Evolutionary conservation across 2,888 invertebrate genomes (phyloP), one percentile per base, ranked within the genome.

Genomic region (Lithosia quadra): DNA sequence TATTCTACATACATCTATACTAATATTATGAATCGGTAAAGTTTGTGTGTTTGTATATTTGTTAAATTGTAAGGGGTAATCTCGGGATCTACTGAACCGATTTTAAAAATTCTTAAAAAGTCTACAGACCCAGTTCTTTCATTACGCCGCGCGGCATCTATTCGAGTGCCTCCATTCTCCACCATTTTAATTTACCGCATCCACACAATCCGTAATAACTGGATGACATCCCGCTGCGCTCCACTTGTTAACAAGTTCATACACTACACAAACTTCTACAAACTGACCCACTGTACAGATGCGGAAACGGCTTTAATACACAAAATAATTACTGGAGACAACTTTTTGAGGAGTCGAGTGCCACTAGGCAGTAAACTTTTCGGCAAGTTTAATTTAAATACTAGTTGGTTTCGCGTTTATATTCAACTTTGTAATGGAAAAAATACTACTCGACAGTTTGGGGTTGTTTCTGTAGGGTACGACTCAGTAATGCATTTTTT

Each of bases 261-360:
- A 74, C 80, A 77, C 77, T 80, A 78, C 73, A 81, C 72, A 80
- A 81, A 56, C 81, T 75, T 80, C 66, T 59, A 67, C 72, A 66
- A 63, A 80, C 81, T 88, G 87, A 87, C 88, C 87, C 82, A 85
- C 79, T 84, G 69, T 66, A 82, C 81, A 79, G 76, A 73, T 73
- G 71, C 77, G 76, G 74, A 81, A 73, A 79, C 78, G 70, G 82
- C 81, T 82, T 84, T 82, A 81, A 82, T 84, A 84, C 82, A 84
- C 85, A 86, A 88, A 63, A 88, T 86, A 84, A 88, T 87, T 86
- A 85, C 81, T 78, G 77, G 72, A 79, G 82, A 83, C 80, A 81
- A 81, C 69, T 78, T 84, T 65, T 71, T 72, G 71, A 75, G 67
- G 69, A 72, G 76, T 73, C 60, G 65, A 81, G 73, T 66, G 73